Evolutionary conservation across 2,797 vertebrate species (phyloP).

Genomic region (Holocentrus rufus): DNA sequence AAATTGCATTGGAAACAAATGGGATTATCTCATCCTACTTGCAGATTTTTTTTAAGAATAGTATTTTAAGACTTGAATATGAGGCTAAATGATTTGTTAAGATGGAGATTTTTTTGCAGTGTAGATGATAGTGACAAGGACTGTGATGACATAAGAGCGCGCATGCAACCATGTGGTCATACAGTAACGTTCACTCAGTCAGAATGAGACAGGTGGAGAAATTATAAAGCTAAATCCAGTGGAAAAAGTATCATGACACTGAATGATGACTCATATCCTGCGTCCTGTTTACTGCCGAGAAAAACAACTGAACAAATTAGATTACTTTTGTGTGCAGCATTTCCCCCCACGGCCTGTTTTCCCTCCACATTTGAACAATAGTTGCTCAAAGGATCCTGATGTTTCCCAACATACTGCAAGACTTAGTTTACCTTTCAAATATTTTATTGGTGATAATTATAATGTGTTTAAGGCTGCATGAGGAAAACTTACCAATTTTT

Average conservation of each 20-base stretch:
- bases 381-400: background rate
- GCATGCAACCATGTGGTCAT: conserved; percentile 31
- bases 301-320: background rate
- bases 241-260: background rate
- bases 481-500: too few species aligned
- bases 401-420: background rate
- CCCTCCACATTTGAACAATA: background rate
- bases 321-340: background rate
- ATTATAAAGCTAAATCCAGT: background rate
- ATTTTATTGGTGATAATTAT: background rate
- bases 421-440: background rate
- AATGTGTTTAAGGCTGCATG: background rate
- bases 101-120: background rate
- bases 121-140: conserved; percentile 41
- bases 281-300: background rate
- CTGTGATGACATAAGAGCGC: conserved; percentile 19
- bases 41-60: too few species aligned
- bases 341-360: background rate
- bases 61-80: too few species aligned
- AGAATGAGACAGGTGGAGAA: conserved; percentile 41
- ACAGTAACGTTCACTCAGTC: conserved; percentile 23
- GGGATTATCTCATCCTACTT: too few species aligned
- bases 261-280: background rate
- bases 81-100: too few species aligned
- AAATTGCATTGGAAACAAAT: too few species aligned